A percentile compares a stretch with the other conserved stretches of the same genome.
Evolutionary conservation across 2,113 vertebrate genomes (phyloP).

Genomic region (Amphiprion percula): DNA sequence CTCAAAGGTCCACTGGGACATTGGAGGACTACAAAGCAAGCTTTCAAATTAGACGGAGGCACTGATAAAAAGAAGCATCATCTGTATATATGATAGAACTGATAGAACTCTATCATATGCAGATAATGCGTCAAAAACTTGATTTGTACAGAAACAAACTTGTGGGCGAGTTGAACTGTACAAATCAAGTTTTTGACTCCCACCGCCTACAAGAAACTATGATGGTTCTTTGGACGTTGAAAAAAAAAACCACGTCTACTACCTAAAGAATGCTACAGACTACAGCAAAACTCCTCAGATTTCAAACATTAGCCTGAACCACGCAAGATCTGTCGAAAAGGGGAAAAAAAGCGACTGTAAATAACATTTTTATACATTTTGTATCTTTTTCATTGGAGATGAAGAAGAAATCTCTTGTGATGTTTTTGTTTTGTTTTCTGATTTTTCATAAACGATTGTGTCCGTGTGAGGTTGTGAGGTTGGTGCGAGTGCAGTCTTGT

Average conservation of each 20-base stretch:
- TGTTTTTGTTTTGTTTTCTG: conserved; percentile 84
- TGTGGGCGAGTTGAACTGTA: conserved; percentile 37
- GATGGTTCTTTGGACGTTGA: conserved; percentile 20
- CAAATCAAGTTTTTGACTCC: conserved; percentile 42
- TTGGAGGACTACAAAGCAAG: conserved; percentile 49
- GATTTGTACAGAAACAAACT: background rate
- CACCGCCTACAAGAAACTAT: background rate
- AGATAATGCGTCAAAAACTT: too few species aligned
- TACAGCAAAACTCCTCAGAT: conserved; percentile 60
- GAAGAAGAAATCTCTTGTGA: conserved; percentile 90
- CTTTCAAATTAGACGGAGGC: conserved; percentile 28
- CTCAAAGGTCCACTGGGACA: conserved; percentile 41
- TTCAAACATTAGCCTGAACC: conserved; percentile 51
- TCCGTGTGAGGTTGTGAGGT: conserved; percentile 80
- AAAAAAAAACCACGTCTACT: conserved; percentile 64
- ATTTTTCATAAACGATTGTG: conserved; percentile 84
- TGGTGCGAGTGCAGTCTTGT: conserved; percentile 65
- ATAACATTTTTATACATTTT: conserved; percentile 95
- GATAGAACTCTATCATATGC: too few species aligned
- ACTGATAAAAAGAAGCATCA: conserved; percentile 5
- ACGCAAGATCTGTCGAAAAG: conserved; percentile 26
- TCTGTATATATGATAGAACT: conserved; percentile 5
- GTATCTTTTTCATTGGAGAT: conserved; percentile 98
- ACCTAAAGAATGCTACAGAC: conserved; percentile 62
- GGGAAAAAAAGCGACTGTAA: conserved; percentile 76